Conservation (phyloP, 2,113 vertebrate genomes). For the Hypanus sabinus region DNA sequence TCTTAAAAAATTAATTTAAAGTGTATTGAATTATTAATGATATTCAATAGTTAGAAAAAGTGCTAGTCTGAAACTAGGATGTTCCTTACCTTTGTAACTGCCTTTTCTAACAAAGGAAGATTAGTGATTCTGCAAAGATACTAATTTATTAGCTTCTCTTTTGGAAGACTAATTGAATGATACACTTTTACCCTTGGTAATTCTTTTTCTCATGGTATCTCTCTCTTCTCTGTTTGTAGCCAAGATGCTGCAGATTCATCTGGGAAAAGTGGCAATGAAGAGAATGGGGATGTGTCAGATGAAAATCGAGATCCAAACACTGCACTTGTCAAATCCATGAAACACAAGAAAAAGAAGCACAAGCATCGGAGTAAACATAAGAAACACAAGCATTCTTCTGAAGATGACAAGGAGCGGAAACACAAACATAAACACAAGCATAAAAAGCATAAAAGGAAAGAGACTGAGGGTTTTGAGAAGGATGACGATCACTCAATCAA, state of each 20-base stretch:
- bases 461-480: constrained; percentile 60
- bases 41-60: too few relatives aligned
- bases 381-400: constrained; percentile 89
- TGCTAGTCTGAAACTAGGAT: too few relatives aligned
- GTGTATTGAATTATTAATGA: too few relatives aligned
- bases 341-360: constrained; percentile 98
- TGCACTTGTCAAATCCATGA: constrained; percentile 72
- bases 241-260: constrained; percentile 77
- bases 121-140: too few relatives aligned
- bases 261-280: constrained; percentile 79
- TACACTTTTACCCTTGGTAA: background rate
- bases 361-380: constrained; percentile 98
- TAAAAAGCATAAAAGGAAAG: constrained; percentile 94
- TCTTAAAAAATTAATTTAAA: too few relatives aligned
- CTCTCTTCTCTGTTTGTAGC: constrained; percentile 52
- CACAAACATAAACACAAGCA: constrained; percentile 94
- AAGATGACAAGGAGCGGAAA: constrained; percentile 86
- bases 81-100: too few relatives aligned
- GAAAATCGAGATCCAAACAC: constrained; percentile 73
- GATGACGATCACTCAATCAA: constrained; percentile 74
- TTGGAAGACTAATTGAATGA: too few relatives aligned
- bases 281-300: constrained; percentile 87
- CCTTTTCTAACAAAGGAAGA: too few relatives aligned
- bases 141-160: too few relatives aligned
- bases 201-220: background rate